A percentile compares a stretch with the other conserved stretches of the same genome.
Conservation (phyloP, 2,113 vertebrate genomes). For the Salminus brasiliensis region DNA sequence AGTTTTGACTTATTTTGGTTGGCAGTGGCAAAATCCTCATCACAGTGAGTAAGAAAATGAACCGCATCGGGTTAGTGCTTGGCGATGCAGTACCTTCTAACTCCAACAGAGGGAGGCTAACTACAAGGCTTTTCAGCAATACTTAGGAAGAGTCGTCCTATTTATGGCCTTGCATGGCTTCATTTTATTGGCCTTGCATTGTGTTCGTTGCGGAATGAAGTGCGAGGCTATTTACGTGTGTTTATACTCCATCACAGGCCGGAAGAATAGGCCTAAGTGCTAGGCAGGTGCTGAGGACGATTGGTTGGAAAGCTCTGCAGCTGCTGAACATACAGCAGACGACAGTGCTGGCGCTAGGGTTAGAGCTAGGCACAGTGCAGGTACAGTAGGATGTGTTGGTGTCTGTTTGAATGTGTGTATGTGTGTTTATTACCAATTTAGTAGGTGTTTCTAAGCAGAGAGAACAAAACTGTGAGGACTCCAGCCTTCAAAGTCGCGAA, state of each 20-base stretch:
- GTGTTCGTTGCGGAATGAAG: too few species aligned
- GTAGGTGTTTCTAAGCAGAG: too few species aligned
- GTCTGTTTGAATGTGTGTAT: conserved; percentile 24
- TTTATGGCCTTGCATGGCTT: background rate
- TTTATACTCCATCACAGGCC: conserved; percentile 55
- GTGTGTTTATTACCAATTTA: background rate
- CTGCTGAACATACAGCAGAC: conserved; percentile 56
- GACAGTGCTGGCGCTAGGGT: conserved; percentile 64
- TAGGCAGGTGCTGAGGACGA: conserved; percentile 63
- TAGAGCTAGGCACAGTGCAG: conserved; percentile 64
- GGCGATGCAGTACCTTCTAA: background rate
- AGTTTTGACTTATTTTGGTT: too few species aligned
- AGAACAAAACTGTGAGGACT: too few species aligned
- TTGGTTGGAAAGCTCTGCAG: conserved; percentile 61
- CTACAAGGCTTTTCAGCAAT: background rate
- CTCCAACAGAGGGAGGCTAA: conserved; percentile 19
- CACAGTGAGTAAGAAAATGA: background rate
- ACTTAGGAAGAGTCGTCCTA: background rate
- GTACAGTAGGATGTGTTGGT: conserved; percentile 50
- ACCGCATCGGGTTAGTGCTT: background rate
- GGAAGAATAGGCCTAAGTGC: conserved; percentile 61
- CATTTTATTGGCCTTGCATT: background rate
- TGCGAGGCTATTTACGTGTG: conserved; percentile 2
- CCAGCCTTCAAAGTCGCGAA: too few species aligned
- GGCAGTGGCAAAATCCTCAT: too few species aligned